Evolutionary conservation across 2,888 invertebrate genomes (phyloP).

Genomic region (Drosophila imparisetae): DNA sequence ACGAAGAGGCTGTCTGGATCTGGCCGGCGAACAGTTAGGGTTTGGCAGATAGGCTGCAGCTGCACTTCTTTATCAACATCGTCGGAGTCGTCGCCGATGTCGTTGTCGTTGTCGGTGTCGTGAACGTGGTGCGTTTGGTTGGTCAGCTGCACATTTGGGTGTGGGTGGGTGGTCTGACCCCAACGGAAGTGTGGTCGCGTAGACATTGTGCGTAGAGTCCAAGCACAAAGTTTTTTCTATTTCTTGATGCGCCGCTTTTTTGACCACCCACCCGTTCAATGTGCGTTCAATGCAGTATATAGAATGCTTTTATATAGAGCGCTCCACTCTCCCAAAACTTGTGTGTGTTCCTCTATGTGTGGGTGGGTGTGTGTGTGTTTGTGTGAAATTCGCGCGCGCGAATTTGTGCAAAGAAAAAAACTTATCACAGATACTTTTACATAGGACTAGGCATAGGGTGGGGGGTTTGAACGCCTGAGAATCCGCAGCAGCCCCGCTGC

Average conservation of each 20-base stretch:
- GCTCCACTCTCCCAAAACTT: conserved; percentile 9
- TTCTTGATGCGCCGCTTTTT: conserved; percentile 60
- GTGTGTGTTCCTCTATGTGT: conserved; percentile 28
- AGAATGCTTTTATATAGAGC: conserved; percentile 48
- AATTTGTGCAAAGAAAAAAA: conserved; percentile 74
- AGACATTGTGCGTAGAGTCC: conserved; percentile 75
- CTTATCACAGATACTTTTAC: conserved; percentile 69
- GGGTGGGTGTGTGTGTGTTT: conserved; percentile 17
- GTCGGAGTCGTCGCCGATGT: conserved; percentile 23
- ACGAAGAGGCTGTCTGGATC: conserved; percentile 37
- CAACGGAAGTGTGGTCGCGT: conserved; percentile 73
- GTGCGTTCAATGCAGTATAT: conserved; percentile 63
- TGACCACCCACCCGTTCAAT: conserved; percentile 11
- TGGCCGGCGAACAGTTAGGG: conserved; percentile 19
- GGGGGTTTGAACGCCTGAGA: conserved; percentile 16
- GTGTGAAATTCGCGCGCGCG: conserved; percentile 68
- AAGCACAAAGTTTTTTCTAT: conserved; percentile 73
- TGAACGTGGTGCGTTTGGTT: conserved; percentile 65
- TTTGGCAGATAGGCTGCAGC: conserved; percentile 38
- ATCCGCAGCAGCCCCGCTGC: conserved; percentile 47
- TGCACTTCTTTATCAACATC: conserved; percentile 59
- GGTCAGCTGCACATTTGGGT: conserved; percentile 55
- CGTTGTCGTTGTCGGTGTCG: conserved; percentile 27
- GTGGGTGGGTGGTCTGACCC: conserved; percentile 28
- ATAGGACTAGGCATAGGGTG: conserved; percentile 47